Evolutionary conservation across 2,113 vertebrate genomes (phyloP), one percentile per base, ranked within the genome.

Genomic region (Pachypanchax playfairii): DNA sequence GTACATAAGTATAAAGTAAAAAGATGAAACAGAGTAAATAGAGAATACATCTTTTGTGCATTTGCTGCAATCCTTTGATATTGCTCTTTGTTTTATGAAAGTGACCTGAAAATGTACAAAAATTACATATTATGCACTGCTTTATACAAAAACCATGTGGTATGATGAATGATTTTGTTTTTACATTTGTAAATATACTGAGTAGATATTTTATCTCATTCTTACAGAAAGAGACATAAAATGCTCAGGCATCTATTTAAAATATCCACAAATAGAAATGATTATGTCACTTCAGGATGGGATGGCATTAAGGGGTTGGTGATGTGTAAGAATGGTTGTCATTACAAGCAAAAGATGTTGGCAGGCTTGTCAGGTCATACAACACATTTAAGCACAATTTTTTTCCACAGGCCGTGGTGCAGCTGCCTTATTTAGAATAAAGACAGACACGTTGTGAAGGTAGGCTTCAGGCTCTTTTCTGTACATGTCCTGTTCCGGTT

Each of bases 371-470:
- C 75, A 68, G 68, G 31, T 57, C 60, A 63, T 29, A 35, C 73
- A 71, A 85, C 80, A 76, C 71, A 24, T 57, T 49, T n/a, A 25
- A 66, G 73, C 60, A 29, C 26, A 63, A 47, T 75, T 70, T 78
- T 56, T 46, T 56, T 46, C 79, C 48, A 58, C 51, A 22, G 73
- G 81, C 77, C 50, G 41, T 41, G 41, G 56, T 73, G 28, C 57
- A 55, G 61, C 72, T 79, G 65, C 75, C 29, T 8, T 35, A 79
- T 77, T 69, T 72, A 73, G 70, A 75, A 73, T 61, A 63, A 81
- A 79, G 73, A 84, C n/a, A 77, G 79, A 88, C 75, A 58, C 18
- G 3, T 76, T 76, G 18, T 51, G 44, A 77, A 79, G 62, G 59
- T 18, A 73, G 0, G 29, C 78, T 56, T 12, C n/a, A 54, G 50